Conservation (phyloP, 2,888 invertebrate species). For the Priocnemis perturbator region DNA sequence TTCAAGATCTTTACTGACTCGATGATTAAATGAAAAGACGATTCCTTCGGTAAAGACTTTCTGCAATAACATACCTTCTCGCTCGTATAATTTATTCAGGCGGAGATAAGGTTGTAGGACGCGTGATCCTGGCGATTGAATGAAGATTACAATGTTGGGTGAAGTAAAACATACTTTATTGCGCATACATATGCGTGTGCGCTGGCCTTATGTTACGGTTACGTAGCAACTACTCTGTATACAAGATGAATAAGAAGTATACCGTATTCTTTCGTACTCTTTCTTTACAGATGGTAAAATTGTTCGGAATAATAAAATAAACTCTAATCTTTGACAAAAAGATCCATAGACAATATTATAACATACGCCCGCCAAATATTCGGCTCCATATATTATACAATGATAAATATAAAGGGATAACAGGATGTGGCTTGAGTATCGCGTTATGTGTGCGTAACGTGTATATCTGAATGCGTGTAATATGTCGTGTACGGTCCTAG, state of each 20-base stretch:
- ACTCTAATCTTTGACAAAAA: conserved; percentile 70
- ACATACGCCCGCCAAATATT: conserved; percentile 29
- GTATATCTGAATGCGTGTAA: no score
- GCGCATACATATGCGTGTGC: conserved; percentile 48
- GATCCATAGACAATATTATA: conserved; percentile 54
- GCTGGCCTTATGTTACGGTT: conserved; percentile 39
- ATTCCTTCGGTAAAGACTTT: no score
- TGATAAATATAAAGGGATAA: conserved; percentile 53
- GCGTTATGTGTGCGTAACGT: no score
- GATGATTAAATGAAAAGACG: no score
- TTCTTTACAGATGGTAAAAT: conserved; percentile 57
- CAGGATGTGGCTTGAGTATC: conserved; percentile 9
- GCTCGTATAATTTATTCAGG: no score
- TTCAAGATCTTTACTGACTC: no score
- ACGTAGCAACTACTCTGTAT: conserved; percentile 36
- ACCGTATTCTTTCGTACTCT: conserved; percentile 30
- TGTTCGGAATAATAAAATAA: conserved; percentile 68
- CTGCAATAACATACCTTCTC: no score
- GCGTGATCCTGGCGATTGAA: neutral
- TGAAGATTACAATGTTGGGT: conserved; percentile 9
- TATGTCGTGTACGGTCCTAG: conserved; percentile 13
- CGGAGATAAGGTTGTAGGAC: no score
- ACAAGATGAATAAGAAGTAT: conserved; percentile 33
- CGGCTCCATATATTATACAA: conserved; percentile 37
- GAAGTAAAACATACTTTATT: conserved; percentile 59